A percentile compares a stretch with the other conserved stretches of the same genome.
phyloP scores from a whole-genome alignment of 2,797 vertebrate genomes.

The Sarcophilus harrisii region DNA sequence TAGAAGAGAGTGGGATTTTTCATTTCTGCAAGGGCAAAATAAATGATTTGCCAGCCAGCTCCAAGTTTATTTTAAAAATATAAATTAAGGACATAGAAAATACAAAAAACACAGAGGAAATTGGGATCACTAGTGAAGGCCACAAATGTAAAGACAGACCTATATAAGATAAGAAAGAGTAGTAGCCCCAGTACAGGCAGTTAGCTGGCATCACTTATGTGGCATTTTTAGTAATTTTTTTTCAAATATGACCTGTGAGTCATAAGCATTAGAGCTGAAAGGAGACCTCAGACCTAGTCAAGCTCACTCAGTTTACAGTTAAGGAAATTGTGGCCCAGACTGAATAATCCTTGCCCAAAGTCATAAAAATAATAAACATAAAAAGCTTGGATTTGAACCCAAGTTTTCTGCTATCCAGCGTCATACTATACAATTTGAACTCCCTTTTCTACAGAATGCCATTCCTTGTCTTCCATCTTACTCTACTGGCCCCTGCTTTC shows the following conservation, averaged over 20 bases:
- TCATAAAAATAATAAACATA: neutral
- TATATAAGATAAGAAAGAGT: neutral
- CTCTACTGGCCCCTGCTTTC: neutral
- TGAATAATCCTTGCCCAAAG: neutral
- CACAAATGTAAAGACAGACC: neutral
- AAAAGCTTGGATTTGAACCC: neutral
- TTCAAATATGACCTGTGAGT: neutral
- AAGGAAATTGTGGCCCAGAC: neutral
- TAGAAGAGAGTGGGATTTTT: conserved; percentile 18
- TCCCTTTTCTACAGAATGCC: neutral
- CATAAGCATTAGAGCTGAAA: neutral
- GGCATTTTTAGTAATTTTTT: neutral
- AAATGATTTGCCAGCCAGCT: neutral
- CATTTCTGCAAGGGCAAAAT: neutral
- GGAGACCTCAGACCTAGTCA: neutral
- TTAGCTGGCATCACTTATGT: neutral
- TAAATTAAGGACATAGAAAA: neutral
- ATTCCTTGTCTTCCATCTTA: neutral
- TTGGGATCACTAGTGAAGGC: neutral
- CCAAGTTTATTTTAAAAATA: neutral
- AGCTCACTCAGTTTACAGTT: neutral
- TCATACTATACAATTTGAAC: neutral
- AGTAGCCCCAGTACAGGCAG: neutral
- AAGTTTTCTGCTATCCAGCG: neutral
- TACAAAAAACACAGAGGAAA: neutral